Conservation (phyloP, 2,113 vertebrate genomes). For the Leptodactylus fuscus region DNA sequence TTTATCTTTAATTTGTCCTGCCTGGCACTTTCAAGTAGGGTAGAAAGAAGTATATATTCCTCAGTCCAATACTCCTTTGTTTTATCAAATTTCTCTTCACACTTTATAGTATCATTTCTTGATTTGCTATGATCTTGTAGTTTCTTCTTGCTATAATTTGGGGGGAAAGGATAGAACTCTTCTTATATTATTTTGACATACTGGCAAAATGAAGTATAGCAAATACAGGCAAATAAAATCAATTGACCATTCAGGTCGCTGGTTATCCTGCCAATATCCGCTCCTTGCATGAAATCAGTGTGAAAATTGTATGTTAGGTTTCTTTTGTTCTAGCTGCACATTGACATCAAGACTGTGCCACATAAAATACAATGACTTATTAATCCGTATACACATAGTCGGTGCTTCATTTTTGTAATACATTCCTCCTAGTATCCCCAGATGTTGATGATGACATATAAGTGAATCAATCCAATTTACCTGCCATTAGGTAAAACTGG, state of each 20-base stretch:
- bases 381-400: no score
- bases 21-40: slow-evolving; percentile 32
- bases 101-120: slow-evolving; percentile 2
- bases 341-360: background rate
- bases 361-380: no score
- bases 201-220: background rate
- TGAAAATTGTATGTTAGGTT: background rate
- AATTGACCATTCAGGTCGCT: background rate
- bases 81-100: slow-evolving; percentile 47
- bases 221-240: background rate
- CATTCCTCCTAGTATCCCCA: no score
- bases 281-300: background rate
- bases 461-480: no score
- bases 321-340: background rate
- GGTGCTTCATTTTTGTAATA: no score
- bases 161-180: background rate
- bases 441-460: no score
- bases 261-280: no score
- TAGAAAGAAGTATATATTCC: slow-evolving; percentile 42
- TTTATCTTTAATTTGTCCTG: slow-evolving; percentile 55
- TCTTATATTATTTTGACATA: background rate
- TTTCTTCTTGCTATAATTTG: slow-evolving; percentile 9
- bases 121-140: slow-evolving; percentile 37
- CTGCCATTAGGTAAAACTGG: no score
- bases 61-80: slow-evolving; percentile 36